Base-by-base conservation (phyloP, 2,888 invertebrate species). In the Camptogramma bilineatum region DNA sequence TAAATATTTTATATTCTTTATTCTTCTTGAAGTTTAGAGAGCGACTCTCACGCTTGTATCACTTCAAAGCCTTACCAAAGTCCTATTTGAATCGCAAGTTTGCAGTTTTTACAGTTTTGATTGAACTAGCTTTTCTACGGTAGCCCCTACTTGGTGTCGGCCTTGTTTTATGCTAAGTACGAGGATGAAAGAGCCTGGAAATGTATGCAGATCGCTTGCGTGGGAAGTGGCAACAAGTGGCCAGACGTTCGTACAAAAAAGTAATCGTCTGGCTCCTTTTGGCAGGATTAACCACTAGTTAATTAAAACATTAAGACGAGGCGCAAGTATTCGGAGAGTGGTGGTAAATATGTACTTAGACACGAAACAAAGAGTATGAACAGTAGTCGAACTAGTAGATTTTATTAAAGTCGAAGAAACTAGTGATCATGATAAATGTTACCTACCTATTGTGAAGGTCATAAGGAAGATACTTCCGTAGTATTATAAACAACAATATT, bases 141-240 rank as follows among this genome's bases (percentile, higher is more conserved):
- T 52, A 18, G 44, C 46, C 54, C 52, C 16, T 9, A 34, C 34
- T 86, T 75, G 79, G 82, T 89, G 89, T 90, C 83, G 84, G 83
- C 80, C 90, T 89, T 91, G 91, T 91, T 91, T 90, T 91, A 92
- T 92, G 92, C 91, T 90, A 92, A 92, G 82, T 85, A 80, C 84
- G 81, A 81, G 83, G 84, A 88, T 86, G 86, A 88, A 89, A 89
- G 89, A 88, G 86, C 86, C 84, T 83, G 87, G 82, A 87, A 86
- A 87, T 90, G 79, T 90, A 92, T 92, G 91, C 91, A 90, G 88
- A 91, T 88, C 86, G 84, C 74, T 83, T 83, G 90, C 91, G 92
- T 92, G 92, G 91, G 91, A 91, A 91, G 90, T 86, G 83, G 85
- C 91, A 91, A 92, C 92, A 91, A 91, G 91, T 91, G 88, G 86